Evolutionary conservation across 1,140 invertebrate species (phyloP).

Genomic region (Triops longicaudatus): DNA sequence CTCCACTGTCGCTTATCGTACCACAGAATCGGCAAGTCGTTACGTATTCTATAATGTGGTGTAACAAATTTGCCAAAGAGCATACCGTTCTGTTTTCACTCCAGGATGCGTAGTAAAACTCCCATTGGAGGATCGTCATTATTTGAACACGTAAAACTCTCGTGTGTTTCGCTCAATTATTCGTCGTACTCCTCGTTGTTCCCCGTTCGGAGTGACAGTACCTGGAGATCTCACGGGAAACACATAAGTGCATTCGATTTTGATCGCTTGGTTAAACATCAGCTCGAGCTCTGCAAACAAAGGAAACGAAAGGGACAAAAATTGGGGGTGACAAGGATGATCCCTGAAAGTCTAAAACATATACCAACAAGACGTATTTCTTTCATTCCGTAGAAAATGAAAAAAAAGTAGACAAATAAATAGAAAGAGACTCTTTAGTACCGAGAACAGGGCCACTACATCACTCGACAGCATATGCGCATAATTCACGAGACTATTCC

Average conservation of each 20-base stretch:
- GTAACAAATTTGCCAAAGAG: not conserved
- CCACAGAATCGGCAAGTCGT: too few relatives aligned
- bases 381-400: not conserved
- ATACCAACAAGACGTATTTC: not conserved
- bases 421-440: not conserved
- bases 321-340: not conserved
- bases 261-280: slow-evolving; percentile 1
- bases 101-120: not conserved
- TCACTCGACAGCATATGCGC: not conserved
- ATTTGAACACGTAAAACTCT: not conserved
- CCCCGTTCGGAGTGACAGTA: not conserved
- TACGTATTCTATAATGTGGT: not conserved
- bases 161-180: not conserved
- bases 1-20: too few relatives aligned
- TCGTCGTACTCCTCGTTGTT: not conserved
- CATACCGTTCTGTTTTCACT: not conserved
- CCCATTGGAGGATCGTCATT: not conserved
- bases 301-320: not conserved
- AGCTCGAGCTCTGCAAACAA: not conserved
- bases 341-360: not conserved
- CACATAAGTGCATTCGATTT: not conserved
- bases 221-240: not conserved
- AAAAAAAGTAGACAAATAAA: not conserved
- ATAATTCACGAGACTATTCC: not conserved
- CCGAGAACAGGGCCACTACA: too few relatives aligned